Base-by-base conservation (phyloP, 2,113 vertebrate species). In the Platichthys stellatus region DNA sequence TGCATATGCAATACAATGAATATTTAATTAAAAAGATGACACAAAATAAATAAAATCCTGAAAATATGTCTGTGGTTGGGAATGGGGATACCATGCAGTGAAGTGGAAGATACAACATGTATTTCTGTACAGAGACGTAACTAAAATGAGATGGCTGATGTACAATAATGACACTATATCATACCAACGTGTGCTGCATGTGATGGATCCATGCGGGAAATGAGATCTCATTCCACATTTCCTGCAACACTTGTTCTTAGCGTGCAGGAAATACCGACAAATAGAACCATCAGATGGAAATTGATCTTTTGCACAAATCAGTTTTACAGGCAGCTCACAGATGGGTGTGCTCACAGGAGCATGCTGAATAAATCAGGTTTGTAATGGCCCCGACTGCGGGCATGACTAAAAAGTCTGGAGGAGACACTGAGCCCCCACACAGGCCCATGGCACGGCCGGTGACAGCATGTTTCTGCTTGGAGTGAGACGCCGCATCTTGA, bases 221-320 rank as follows among this genome's bases (percentile, higher is more conserved):
- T 79, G 60, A 87, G 74, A 86, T 85, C 80, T 84, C 91, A 85
- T 88, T 89, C 72, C 68, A 78, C 71, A 80, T 91, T 89, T 85
- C 75, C 77, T 77, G 74, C 69, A 62, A 72, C 61, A 45, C 79
- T 72, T 74, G 73, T 80, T 89, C 69, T 76, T 51, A 82, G 74
- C 49, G 24, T 58, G 75, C 72, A 74, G 43, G 76, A 83, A 43
- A 78, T 70, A 68, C 76, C 86, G 69, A 86, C 64, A 82, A 88
- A 88, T 82, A 87, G 80, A 89, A 88, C 75, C 78, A 83, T 86
- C 89, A 88, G 71, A 88, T 70, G 76, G 72, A 89, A 92, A 90
- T 72, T 78, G 74, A 89, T 81, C 70, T 81, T 86, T 86, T 82
- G 76, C 72, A 67, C 69, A 38, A 83, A 86, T 91, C 84, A 78